These are phyloP conservation scores for Enteromius unitaeniatus DNA, from an alignment of 2,797 vertebrate genomes.

Conservation along the genomic window DNA sequence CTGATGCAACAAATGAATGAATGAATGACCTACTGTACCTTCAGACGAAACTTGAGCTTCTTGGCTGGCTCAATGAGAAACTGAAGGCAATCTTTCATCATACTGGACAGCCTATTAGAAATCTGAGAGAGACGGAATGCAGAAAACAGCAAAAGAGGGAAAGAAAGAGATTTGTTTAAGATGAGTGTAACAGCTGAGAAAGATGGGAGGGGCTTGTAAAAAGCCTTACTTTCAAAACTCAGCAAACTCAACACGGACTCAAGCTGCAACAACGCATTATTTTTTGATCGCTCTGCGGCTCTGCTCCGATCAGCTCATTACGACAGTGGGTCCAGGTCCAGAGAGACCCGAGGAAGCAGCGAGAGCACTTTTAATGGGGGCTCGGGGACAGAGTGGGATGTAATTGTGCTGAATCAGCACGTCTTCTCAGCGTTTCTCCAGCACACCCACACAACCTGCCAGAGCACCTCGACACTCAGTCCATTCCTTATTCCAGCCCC, in stretches of 20 bases:
- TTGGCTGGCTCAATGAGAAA: constrained; percentile 82
- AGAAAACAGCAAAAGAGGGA: neutral
- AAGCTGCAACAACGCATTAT: constrained; percentile 52
- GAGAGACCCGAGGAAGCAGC: constrained; percentile 71
- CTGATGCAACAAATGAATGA: constrained; percentile 7
- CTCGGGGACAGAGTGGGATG: constrained; percentile 50
- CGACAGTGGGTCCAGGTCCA: constrained; percentile 65
- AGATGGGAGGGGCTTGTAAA: constrained; percentile 9
- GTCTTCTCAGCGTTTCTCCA: constrained; percentile 41
- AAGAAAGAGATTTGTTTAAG: neutral
- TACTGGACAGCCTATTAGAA: constrained; percentile 65
- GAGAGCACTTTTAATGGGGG: constrained; percentile 54
- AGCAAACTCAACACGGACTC: constrained; percentile 26
- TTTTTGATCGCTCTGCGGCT: constrained; percentile 37
- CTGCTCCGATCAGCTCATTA: constrained; percentile 43
- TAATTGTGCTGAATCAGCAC: constrained; percentile 76
- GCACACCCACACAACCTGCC: constrained; percentile 52
- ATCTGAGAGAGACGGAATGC: constrained; percentile 2
- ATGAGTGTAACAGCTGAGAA: constrained; percentile 17
- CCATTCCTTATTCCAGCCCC: constrained; percentile 50
- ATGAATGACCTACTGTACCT: constrained; percentile 65
- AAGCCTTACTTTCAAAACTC: constrained; percentile 16
- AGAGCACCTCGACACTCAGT: constrained; percentile 60
- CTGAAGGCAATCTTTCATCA: constrained; percentile 84
- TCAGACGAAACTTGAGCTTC: constrained; percentile 80